Evolutionary conservation across 1,140 invertebrate genomes (phyloP), one percentile per base, ranked within the genome.

Genomic region (Magallana angulata): DNA sequence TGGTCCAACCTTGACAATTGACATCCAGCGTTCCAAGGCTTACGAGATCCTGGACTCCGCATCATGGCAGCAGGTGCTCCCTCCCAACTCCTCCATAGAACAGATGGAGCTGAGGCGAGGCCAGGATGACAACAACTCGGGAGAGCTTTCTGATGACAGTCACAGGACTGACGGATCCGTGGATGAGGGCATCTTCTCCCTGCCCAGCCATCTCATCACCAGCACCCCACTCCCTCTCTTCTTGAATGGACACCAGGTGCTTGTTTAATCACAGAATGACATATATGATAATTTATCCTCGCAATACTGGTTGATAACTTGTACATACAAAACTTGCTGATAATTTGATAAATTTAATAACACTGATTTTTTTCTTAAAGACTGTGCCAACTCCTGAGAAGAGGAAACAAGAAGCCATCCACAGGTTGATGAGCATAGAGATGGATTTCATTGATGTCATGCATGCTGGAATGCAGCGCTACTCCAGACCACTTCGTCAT

Each of bases 381-480:
- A 92, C 91, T 84, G 90, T 90, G 7, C 83, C 85, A 60, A 90
- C 92, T 59, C 56, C 85, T 62, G 90, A 91, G 30, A 84, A 81
- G 83, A 85, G 90, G 11, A 92, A 92, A 84, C 91, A 92, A 84
- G 92, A 93, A 85, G 92, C 92, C 18, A 91, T 93, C 30, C 93
- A 94, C 68, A 89, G 92, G 11, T 84, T 94, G 60, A 80, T 94
- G 60, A 91, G 85, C 36, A 81, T 93, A 56, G 94, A 94, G 86
- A 85, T 92, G 14, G 92, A 94, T 68, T 94, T 93, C 85, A 93
- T 94, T 18, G 91, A 92, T 71, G 88, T 92, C 68, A 94, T 94
- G 93, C 92, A 94, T 88, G 87, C 88, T 84, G 94, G 93, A 58
- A 92, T 94, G 58, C 91, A 94, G 90, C 85, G 92, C 68, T 94